Evolutionary conservation across 2,113 vertebrate species (phyloP), one percentile per base, ranked within the genome.

Genomic region (Neodontobutis hainanensis): DNA sequence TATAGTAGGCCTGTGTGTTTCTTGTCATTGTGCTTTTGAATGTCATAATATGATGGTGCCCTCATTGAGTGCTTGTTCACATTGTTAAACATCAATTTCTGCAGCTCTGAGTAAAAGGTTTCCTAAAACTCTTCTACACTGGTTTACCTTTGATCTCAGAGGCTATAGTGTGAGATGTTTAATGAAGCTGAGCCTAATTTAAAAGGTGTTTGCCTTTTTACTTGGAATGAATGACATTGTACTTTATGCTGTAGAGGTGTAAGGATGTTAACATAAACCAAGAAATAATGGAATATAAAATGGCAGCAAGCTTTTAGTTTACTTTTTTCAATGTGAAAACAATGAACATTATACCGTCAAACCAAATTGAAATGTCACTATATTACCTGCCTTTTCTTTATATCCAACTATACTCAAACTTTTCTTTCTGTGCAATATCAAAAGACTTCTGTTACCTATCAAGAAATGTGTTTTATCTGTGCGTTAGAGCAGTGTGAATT

Each of bases 391-490:
- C 78, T 88, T 58, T 80, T 64, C 83, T 70, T 81, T 80, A 59
- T 53, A 66, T 78, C 62, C 76, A 63, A 76, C 62, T 48, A 59
- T 1, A 6, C 32, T 27, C 38, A 6, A 40, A 5, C 70, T 52
- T 61, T 44, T 59, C 61, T 85, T 78, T 87, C 72, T 89, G 88
- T 89, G 87, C 88, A 91, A 88, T 88, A 85, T 70, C 64, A 56
- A 83, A 8, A 43, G 61, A 78, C 63, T 80, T 78, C 35, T 55
- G 65, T 83, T 74, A 77, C 71, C 61, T 85, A 71, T 75, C 77
- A 80, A 73, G 67, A 77, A 77, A 68, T 84, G 63, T 78, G 72
- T 80, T 69, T 76, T 52, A 71, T 66, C 62, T 60, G 75, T 75
- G 67, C 81, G 68, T 81, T 84, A 73, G 63, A 80, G 61, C 56